phyloP scores from a whole-genome alignment of 2,888 invertebrate genomes.

The Leptopilina myrica region DNA sequence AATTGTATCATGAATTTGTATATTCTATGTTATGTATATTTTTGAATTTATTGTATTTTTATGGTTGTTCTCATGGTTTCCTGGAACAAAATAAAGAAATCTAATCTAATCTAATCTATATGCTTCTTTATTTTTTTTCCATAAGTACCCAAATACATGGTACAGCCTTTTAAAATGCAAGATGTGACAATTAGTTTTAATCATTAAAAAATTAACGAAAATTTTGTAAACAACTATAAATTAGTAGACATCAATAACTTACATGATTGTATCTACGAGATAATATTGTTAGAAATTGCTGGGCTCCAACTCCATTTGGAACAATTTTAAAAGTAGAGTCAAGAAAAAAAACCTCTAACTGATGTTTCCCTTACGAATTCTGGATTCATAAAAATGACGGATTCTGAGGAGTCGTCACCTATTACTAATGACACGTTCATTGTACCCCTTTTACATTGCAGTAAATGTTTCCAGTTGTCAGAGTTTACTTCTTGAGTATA shows the following conservation, averaged over 20 bases:
- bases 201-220: no score
- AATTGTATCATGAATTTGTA: no score
- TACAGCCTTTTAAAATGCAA: background rate
- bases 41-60: no score
- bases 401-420: background rate
- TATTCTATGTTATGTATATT: no score
- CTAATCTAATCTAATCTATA: no score
- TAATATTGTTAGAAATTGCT: background rate
- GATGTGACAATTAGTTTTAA: no score
- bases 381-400: background rate
- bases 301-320: background rate
- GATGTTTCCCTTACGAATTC: background rate
- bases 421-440: background rate
- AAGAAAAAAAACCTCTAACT: background rate
- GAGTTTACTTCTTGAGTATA: background rate
- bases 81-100: no score
- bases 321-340: background rate
- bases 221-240: no score
- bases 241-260: background rate
- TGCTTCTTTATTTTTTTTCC: background rate
- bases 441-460: background rate
- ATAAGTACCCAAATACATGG: background rate
- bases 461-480: background rate
- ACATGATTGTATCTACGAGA: background rate
- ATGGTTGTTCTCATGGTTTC: no score